Evolutionary conservation across 2,888 invertebrate species (phyloP), one percentile per base, ranked within the genome.

Genomic region (Troglohyphantes excavatus): DNA sequence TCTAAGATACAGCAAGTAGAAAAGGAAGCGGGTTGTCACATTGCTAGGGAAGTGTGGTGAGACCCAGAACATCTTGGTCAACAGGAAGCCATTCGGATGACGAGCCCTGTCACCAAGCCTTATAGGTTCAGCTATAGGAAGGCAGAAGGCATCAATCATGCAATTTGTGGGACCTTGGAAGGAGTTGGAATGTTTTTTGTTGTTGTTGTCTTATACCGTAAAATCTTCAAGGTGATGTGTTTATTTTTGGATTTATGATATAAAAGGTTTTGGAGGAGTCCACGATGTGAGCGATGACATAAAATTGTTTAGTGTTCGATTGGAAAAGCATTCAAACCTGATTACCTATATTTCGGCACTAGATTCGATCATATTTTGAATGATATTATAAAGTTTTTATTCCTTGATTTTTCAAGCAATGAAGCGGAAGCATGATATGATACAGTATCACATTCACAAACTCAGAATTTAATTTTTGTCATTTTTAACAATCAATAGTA

Each of bases 61-160:
- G 81, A 81, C 68, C 82, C 23, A 72, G 72, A 73, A 63, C 83
- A 83, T 83, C 83, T 83, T 83, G 83, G 83, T 83, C 83, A 83
- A 83, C 83, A 83, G 83, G 83, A 83, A 83, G 72, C 72, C 21
- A 11, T 26, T 53, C 70, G 21, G n/a, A 13, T 75, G 53, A 27
- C 59, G 33, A 17, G 27, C 27, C 68, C n/a, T n/a, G 21, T 70
- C 59, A 46, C 21, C 21, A 2, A 73, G 39, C 11, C 23, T 63
- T 39, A 6, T 65, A 21, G 13, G n/a, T 27, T 53, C 23, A 33
- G 21, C 9, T n/a, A 79, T 27, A 17, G 27, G 53, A 17, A 65
- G 39, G 13, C 79, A 53, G 6, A 46, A 19, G 43, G n/a, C 70
- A 65, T 59, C 59, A 68, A 81, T 81, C 70, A 81, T 29, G 33